Evolutionary conservation across 2,797 vertebrate genomes (phyloP).

Genomic region (Myotis myotis): DNA sequence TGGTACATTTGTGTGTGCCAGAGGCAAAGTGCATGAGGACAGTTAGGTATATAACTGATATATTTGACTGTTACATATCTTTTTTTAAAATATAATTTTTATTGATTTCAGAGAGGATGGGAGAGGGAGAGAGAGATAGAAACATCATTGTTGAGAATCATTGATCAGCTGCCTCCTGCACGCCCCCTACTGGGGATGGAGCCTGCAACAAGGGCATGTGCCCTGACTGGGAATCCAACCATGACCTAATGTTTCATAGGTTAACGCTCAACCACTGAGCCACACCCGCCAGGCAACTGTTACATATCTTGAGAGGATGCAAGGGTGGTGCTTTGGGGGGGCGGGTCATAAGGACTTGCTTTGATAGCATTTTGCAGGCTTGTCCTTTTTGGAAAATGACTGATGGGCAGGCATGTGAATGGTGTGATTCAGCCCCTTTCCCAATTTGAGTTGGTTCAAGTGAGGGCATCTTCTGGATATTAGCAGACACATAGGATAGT

Average conservation of each 20-base stretch:
- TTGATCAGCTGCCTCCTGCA: too few species aligned
- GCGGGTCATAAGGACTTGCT: not conserved
- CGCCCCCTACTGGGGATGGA: too few species aligned
- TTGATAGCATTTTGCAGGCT: not conserved
- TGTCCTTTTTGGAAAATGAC: conserved; percentile 23
- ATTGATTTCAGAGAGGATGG: too few species aligned
- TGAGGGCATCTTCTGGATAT: conserved; percentile 38
- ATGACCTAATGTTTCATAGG: too few species aligned
- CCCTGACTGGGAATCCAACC: too few species aligned
- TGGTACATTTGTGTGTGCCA: not conserved
- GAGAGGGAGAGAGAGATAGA: too few species aligned
- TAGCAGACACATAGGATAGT: not conserved
- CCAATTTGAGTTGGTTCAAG: conserved; percentile 38
- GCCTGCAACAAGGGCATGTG: too few species aligned
- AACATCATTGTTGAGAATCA: too few species aligned
- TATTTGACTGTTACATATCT: not conserved
- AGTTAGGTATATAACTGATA: not conserved
- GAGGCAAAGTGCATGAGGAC: conserved; percentile 2
- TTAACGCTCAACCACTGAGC: too few species aligned
- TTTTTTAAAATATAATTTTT: too few species aligned
- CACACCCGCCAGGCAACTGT: not conserved
- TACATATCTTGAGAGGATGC: not conserved
- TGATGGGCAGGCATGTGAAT: not conserved
- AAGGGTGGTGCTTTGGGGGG: not conserved
- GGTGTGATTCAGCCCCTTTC: conserved; percentile 23